Percentiles rank a stretch among this genome's conserved stretches.
Evolutionary conservation across 2,113 vertebrate genomes (phyloP).

Genomic region (Thamnaconus septentrionalis): DNA sequence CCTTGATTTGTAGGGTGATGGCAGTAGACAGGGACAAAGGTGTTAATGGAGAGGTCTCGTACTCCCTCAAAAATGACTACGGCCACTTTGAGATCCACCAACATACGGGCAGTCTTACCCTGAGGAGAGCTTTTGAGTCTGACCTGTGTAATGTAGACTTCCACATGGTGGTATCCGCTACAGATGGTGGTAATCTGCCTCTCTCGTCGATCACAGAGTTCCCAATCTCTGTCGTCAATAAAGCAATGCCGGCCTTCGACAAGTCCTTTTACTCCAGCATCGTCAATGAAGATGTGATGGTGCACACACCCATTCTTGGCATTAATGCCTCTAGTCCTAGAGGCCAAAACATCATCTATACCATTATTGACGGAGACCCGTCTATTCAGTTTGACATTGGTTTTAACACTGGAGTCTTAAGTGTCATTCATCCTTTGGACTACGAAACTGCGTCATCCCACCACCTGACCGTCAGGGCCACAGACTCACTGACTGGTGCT

Average conservation of each 20-base stretch:
- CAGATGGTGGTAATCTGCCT: slow-evolving; percentile 86
- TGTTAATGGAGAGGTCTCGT: slow-evolving; percentile 91
- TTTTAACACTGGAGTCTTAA: slow-evolving; percentile 94
- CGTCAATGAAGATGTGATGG: slow-evolving; percentile 86
- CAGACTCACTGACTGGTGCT: slow-evolving; percentile 90
- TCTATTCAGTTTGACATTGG: slow-evolving; percentile 91
- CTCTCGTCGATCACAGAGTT: slow-evolving; percentile 85
- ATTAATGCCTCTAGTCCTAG: slow-evolving; percentile 96
- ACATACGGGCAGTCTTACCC: slow-evolving; percentile 81
- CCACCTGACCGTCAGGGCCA: slow-evolving; percentile 88
- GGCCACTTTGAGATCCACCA: slow-evolving; percentile 95
- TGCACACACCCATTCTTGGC: slow-evolving; percentile 88
- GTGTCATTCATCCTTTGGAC: slow-evolving; percentile 87
- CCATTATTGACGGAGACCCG: slow-evolving; percentile 90
- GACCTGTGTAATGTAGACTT: slow-evolving; percentile 95
- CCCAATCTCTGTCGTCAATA: slow-evolving; percentile 94
- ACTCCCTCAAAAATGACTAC: slow-evolving; percentile 86
- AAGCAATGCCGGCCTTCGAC: slow-evolving; percentile 97
- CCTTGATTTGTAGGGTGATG: slow-evolving; percentile 86
- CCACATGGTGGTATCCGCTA: slow-evolving; percentile 85
- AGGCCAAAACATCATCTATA: slow-evolving; percentile 94
- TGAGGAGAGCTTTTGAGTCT: slow-evolving; percentile 90
- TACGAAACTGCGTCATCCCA: slow-evolving; percentile 84
- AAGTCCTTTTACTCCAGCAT: slow-evolving; percentile 90
- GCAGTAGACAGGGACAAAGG: slow-evolving; percentile 91